phyloP scores from a whole-genome alignment of 2,888 invertebrate species.

The Bombylius discolor region DNA sequence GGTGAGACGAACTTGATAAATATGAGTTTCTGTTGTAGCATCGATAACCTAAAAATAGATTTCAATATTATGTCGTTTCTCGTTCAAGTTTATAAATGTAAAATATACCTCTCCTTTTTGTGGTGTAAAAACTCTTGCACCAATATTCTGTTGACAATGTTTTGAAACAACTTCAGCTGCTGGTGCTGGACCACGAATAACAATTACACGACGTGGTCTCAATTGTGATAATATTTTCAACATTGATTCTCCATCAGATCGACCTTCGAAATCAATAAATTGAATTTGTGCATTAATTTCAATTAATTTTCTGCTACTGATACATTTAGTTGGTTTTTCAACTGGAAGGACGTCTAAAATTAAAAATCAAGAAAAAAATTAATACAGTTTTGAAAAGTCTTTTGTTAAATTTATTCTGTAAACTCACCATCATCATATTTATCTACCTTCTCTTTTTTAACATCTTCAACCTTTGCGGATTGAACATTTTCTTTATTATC shows the following conservation, averaged over 20 bases:
- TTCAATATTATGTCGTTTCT: neutral
- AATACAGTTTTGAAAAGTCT: neutral
- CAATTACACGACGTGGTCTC: constrained; percentile 66
- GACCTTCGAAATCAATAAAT: constrained; percentile 95
- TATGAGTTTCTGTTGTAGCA: constrained; percentile 94
- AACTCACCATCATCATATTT: constrained; percentile 11
- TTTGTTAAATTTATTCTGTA: neutral
- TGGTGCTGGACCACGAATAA: constrained; percentile 59
- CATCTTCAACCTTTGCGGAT: constrained; percentile 18
- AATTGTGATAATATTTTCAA: constrained; percentile 69
- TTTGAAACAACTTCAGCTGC: constrained; percentile 55
- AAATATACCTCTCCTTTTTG: constrained; percentile 52
- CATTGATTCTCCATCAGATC: constrained; percentile 73
- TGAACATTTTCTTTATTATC: constrained; percentile 27
- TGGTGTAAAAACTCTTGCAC: constrained; percentile 72
- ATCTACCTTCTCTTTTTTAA: constrained; percentile 16
- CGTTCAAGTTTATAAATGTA: neutral
- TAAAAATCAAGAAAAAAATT: constrained; percentile 11
- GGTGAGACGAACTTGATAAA: constrained; percentile 89
- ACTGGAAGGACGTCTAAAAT: constrained; percentile 36
- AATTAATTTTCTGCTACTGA: constrained; percentile 58
- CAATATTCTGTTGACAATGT: constrained; percentile 54
- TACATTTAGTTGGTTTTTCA: constrained; percentile 86
- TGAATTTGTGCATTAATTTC: constrained; percentile 74
- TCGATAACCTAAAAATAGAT: constrained; percentile 46